phyloP scores from a whole-genome alignment of 2,113 vertebrate species.

The Harpagus bidentatus region DNA sequence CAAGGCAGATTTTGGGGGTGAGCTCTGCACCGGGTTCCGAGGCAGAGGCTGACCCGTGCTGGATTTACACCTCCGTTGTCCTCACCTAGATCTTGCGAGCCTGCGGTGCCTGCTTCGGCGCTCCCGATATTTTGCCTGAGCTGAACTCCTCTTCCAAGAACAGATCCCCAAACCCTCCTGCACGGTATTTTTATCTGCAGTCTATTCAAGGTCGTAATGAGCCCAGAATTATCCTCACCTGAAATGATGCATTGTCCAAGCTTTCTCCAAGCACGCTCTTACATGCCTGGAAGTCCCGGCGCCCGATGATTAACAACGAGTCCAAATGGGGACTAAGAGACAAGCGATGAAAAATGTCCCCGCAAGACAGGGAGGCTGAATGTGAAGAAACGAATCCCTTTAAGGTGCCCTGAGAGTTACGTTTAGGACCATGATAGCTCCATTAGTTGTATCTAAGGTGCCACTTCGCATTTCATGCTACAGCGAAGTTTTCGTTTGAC shows the following conservation, averaged over 20 bases:
- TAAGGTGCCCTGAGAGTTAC: conserved; percentile 35
- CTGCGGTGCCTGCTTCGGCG: background rate
- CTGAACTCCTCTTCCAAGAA: background rate
- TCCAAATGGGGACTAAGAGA: background rate
- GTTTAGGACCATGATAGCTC: conserved; percentile 33
- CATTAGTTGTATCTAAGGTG: conserved; percentile 23
- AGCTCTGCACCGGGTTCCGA: background rate
- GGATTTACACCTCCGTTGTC: background rate
- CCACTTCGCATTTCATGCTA: conserved; percentile 56
- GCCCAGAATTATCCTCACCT: conserved; percentile 28
- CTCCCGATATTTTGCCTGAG: background rate
- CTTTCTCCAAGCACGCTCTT: background rate
- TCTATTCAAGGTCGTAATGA: background rate
- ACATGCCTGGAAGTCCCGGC: background rate
- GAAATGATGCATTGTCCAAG: conserved; percentile 31
- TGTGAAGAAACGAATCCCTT: background rate
- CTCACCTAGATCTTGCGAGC: background rate
- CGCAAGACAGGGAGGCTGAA: background rate
- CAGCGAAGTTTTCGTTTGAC: conserved; percentile 15
- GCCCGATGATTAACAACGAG: background rate
- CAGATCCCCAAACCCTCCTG: background rate
- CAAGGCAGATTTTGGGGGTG: background rate
- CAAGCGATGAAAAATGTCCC: conserved; percentile 5
- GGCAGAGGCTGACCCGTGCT: background rate
- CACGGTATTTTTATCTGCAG: background rate